Evolutionary conservation across 2,113 vertebrate species (phyloP), one percentile per base, ranked within the genome.

Genomic region (Myiopsitta monachus): DNA sequence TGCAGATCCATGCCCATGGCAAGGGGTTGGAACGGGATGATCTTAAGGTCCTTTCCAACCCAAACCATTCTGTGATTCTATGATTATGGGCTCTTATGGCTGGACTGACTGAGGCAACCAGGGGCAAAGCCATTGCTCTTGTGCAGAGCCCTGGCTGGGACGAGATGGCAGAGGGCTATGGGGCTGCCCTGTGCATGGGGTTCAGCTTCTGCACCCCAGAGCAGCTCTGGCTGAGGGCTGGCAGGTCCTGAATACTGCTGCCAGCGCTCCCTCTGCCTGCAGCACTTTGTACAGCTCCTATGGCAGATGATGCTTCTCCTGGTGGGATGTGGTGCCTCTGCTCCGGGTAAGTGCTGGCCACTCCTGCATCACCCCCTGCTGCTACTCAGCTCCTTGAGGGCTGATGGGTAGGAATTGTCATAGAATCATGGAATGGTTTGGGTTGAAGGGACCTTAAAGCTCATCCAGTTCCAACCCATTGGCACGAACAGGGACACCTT

Each of bases 291-390:
- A 67, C 64, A 43, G 87, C 82, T 17, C 22, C 11, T 15, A 1
- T 0, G 44, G 63, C 22, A 5, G 33, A 16, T 62, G 72, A 23
- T 43, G 44, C 43, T 88, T 1, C 57, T 66, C 63, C 69, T 13
- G 2, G 14, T 6, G 4, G 46, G 44, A 9, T 18, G 23, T 7
- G 16, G 70, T 14, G 1, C 27, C 19, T 47, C 30, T 18, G 14
- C 14, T 4, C 11, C 4, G 68, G 33, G 8, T 5, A 5, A 1
- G 3, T 26, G 26, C 64, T 46, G 49, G 7, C 30, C 28, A 0
- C n/a, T 61, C 36, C 72, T 19, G 14, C 14, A 2, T 54, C 23
- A 0, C 55, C 18, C 15, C 0, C 51, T n/a, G 63, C 47, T 0
- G 9, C 61, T 28, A 0, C 83, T 36, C 18, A 19, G 11, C 62